phyloP scores from a whole-genome alignment of 1,140 invertebrate species.

The Portunus trituberculatus region DNA sequence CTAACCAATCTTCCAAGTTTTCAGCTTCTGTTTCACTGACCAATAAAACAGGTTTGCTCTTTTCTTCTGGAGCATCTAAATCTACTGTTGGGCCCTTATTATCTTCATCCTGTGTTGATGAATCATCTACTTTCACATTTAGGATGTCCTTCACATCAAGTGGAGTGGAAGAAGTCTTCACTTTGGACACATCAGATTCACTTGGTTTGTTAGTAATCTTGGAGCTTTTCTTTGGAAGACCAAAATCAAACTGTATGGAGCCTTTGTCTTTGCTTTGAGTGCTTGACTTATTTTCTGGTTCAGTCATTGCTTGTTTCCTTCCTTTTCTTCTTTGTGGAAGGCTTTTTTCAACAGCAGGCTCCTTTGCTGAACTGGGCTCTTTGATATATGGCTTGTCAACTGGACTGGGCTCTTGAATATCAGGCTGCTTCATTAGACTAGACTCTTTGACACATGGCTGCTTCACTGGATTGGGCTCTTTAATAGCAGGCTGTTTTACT shows the following conservation, averaged over 20 bases:
- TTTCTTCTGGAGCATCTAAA: constrained; percentile 57
- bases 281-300: background rate
- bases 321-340: background rate
- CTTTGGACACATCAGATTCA: constrained; percentile 34
- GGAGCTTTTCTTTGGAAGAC: constrained; percentile 33
- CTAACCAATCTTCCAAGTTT: constrained; percentile 67
- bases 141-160: constrained; percentile 16
- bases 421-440: background rate
- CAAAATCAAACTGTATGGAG: constrained; percentile 48
- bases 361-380: background rate
- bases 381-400: background rate
- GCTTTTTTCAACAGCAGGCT: background rate
- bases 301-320: background rate
- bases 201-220: background rate
- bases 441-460: background rate
- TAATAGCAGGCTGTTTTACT: background rate
- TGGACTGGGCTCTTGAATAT: background rate
- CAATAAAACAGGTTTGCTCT: constrained; percentile 57
- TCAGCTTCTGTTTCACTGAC: constrained; percentile 65
- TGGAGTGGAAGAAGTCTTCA: background rate
- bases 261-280: constrained; percentile 37
- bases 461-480: background rate
- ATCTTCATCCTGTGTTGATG: background rate
- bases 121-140: background rate
- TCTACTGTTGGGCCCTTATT: constrained; percentile 62